These are phyloP conservation scores for Oreochromis mossambicus DNA, from an alignment of 2,797 vertebrate genomes.

Conservation along the genomic window DNA sequence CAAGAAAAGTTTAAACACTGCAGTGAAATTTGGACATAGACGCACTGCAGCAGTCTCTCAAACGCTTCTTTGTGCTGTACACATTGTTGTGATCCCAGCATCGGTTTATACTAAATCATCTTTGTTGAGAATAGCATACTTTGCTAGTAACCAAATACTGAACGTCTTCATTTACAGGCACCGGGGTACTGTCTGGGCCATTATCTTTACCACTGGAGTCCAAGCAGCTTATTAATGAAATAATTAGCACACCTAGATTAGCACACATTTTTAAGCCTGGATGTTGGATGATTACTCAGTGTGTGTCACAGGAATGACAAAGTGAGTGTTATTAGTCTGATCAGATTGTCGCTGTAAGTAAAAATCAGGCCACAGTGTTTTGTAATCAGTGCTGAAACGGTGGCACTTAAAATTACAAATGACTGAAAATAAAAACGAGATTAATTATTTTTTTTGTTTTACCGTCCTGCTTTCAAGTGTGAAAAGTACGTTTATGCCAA, in stretches of 20 bases:
- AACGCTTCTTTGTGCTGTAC: not conserved
- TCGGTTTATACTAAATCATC: not conserved
- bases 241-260: not conserved
- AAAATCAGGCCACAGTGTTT: not conserved
- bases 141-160: not conserved
- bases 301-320: not conserved
- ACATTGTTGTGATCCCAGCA: not conserved
- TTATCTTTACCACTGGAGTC: not conserved
- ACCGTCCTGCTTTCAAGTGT: not conserved
- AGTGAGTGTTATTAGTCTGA: not conserved
- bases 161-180: not conserved
- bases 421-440: not conserved
- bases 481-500: not conserved
- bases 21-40: not conserved
- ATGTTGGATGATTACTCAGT: not conserved
- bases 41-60: not conserved
- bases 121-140: not conserved
- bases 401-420: not conserved
- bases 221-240: not conserved
- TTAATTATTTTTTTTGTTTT: not conserved
- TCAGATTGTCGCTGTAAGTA: not conserved
- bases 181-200: not conserved
- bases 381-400: not conserved
- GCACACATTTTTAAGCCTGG: not conserved
- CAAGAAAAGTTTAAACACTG: not conserved